phyloP scores from a whole-genome alignment of 2,888 invertebrate genomes.

The Drosophila differens region DNA sequence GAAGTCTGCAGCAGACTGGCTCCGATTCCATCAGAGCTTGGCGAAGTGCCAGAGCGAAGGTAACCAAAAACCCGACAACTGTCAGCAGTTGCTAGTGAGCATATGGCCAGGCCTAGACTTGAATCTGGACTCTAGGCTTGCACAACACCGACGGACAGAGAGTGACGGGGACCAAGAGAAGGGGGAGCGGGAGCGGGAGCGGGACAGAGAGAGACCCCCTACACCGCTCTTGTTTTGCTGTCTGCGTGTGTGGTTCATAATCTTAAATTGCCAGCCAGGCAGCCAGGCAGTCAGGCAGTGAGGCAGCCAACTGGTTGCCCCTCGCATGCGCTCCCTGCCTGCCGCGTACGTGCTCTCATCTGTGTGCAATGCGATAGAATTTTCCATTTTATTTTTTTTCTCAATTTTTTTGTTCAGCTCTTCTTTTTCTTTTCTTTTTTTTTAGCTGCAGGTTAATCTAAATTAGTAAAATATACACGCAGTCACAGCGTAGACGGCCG shows the following conservation, averaged over 20 bases:
- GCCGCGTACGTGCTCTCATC: conserved; percentile 75
- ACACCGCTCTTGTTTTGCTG: conserved; percentile 21
- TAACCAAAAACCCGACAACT: conserved; percentile 56
- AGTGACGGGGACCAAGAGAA: not conserved
- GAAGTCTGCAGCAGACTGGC: conserved; percentile 16
- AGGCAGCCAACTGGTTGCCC: conserved; percentile 39
- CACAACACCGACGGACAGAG: not conserved
- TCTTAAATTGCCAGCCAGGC: conserved; percentile 71
- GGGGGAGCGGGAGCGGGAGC: not conserved
- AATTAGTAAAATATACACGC: conserved; percentile 80
- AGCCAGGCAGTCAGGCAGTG: conserved; percentile 41
- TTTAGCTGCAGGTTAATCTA: conserved; percentile 81
- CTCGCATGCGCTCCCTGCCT: not conserved
- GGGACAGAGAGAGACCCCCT: not conserved
- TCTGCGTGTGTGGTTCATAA: conserved; percentile 77
- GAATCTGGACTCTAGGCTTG: conserved; percentile 46
- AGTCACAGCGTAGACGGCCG: conserved; percentile 41
- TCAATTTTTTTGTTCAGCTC: conserved; percentile 47
- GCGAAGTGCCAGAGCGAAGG: conserved; percentile 50
- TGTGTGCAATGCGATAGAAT: conserved; percentile 79
- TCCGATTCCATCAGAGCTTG: conserved; percentile 46
- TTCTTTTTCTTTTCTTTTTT: conserved; percentile 2
- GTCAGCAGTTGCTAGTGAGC: conserved; percentile 44
- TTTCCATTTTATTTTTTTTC: conserved; percentile 28
- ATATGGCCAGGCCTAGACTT: conserved; percentile 56